Evolutionary conservation across 2,797 vertebrate species (phyloP).

Genomic region (Siniperca obscura): DNA sequence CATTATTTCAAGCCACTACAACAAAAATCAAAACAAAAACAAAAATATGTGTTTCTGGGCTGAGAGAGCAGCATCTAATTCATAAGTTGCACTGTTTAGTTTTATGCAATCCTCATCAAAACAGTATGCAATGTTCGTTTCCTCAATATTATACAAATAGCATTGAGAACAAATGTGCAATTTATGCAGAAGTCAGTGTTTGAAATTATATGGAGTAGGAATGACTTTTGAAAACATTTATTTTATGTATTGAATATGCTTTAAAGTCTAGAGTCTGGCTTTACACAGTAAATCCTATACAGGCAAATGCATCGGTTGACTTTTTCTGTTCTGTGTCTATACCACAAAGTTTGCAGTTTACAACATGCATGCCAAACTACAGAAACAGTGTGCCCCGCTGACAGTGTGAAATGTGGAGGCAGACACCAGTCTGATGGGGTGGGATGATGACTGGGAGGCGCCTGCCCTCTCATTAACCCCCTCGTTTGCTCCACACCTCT

Average conservation of each 20-base stretch:
- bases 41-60: background rate
- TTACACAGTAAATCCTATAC: too few relatives aligned
- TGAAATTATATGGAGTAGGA: too few relatives aligned
- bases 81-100: background rate
- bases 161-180: background rate
- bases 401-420: slow-evolving; percentile 19
- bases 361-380: background rate
- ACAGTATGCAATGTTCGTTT: background rate
- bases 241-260: too few relatives aligned
- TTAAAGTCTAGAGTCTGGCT: too few relatives aligned
- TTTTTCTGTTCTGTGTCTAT: background rate
- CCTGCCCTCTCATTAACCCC: slow-evolving; percentile 71
- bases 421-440: slow-evolving; percentile 59
- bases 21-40: too few relatives aligned
- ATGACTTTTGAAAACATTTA: too few relatives aligned
- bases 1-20: too few relatives aligned
- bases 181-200: too few relatives aligned
- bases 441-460: slow-evolving; percentile 72
- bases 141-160: background rate
- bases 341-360: background rate
- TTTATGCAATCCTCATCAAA: background rate
- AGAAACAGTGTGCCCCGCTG: background rate
- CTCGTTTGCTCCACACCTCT: slow-evolving; percentile 67
- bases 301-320: too few relatives aligned
- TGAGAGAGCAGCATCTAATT: background rate